Percentiles rank a stretch among this genome's conserved stretches.
Evolutionary conservation across 2,113 vertebrate genomes (phyloP).

Genomic region (Ovis canadensis): DNA sequence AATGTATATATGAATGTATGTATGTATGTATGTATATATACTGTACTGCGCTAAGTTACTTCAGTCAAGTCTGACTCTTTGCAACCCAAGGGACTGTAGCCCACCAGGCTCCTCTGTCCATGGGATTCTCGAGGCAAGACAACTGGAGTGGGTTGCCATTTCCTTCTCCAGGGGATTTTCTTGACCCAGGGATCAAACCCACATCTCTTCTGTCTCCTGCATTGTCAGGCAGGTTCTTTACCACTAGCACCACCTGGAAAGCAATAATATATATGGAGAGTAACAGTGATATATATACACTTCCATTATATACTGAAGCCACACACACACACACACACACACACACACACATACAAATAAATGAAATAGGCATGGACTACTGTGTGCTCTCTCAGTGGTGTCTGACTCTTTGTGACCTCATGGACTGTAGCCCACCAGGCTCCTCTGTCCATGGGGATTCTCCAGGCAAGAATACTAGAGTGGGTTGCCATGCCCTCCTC

Average conservation of each 20-base stretch:
- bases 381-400: neutral
- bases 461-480: neutral
- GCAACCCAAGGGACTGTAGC: neutral
- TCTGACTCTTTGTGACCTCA: accelerated
- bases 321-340: neutral
- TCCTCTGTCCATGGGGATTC: neutral
- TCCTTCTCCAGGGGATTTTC: neutral
- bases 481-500: neutral
- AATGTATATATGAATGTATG: neutral
- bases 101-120: neutral
- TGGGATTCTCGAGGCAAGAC: neutral
- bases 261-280: neutral
- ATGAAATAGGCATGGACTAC: neutral
- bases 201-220: neutral
- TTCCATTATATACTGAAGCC: neutral
- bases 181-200: neutral
- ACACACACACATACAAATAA: neutral
- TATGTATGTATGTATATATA: neutral
- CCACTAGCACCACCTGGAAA: neutral
- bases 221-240: neutral
- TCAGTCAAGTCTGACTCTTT: neutral
- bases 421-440: neutral
- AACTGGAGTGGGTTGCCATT: neutral
- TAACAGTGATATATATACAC: neutral
- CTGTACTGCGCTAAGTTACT: neutral